phyloP scores from a whole-genome alignment of 2,797 vertebrate genomes.

The Sarcoramphus papa region DNA sequence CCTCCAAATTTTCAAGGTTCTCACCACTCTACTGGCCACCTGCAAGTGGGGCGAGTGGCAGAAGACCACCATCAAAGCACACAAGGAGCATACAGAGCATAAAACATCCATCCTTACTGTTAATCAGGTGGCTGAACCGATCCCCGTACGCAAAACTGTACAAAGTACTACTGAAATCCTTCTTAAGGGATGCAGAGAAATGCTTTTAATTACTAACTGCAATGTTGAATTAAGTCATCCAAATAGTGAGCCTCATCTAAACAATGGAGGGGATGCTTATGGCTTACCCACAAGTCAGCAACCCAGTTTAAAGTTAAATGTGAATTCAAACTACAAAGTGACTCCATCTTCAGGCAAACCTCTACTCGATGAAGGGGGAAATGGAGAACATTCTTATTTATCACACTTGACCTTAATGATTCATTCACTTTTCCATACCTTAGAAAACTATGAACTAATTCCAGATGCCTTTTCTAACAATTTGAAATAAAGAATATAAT shows the following conservation, averaged over 20 bases:
- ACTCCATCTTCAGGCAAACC: not conserved
- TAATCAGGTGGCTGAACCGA: fast-evolving
- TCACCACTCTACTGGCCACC: not conserved
- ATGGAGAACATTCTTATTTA: not conserved
- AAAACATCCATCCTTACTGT: not conserved
- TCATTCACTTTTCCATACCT: not conserved
- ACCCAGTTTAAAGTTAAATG: not conserved
- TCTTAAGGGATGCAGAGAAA: not conserved
- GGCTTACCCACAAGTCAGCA: not conserved
- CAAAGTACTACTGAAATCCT: not conserved
- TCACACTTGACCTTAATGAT: not conserved
- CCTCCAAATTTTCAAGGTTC: not conserved
- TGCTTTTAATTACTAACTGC: slow-evolving; percentile 9
- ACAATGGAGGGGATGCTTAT: not conserved
- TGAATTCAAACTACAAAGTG: slow-evolving; percentile 2
- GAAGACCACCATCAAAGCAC: not conserved
- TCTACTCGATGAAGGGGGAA: not conserved
- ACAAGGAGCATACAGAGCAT: not conserved
- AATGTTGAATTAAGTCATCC: not conserved
- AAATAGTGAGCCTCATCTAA: not conserved
- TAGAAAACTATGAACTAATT: not conserved
- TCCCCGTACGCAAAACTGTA: fast-evolving
- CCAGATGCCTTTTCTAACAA: not conserved
- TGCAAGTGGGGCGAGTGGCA: not conserved
- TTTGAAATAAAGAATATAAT: not conserved